These are phyloP conservation scores for Trypoxylon attenuatum DNA, from an alignment of 2,888 invertebrate genomes.

Conservation along the genomic window DNA sequence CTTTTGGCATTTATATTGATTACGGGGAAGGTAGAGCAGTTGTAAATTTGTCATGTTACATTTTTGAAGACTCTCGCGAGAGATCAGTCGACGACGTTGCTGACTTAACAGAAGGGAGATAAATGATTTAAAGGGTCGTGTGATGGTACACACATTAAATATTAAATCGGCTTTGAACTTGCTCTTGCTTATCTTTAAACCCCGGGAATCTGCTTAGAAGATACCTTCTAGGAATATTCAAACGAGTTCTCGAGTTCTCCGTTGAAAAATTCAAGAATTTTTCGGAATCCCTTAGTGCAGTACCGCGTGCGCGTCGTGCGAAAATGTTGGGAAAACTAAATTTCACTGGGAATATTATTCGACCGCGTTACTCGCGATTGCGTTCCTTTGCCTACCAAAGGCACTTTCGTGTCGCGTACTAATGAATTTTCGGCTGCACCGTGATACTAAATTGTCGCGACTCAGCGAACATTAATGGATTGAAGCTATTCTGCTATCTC, in stretches of 20 bases:
- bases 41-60: background rate
- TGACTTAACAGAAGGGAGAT: background rate
- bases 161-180: conserved; percentile 6
- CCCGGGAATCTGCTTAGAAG: background rate
- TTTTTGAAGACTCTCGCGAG: background rate
- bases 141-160: conserved; percentile 10
- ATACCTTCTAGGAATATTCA: background rate
- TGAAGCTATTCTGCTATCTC: conserved; percentile 7
- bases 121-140: conserved; percentile 11
- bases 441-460: conserved; percentile 18
- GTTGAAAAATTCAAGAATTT: background rate
- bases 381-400: conserved; percentile 13
- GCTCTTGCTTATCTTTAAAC: conserved; percentile 6
- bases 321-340: background rate
- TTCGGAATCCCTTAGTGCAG: background rate
- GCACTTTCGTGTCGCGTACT: conserved; percentile 16
- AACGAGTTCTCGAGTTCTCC: background rate
- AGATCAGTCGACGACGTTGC: background rate
- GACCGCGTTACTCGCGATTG: background rate
- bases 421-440: conserved; percentile 17
- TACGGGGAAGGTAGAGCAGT: background rate
- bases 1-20: no score
- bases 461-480: conserved; percentile 19
- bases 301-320: background rate
- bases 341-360: background rate